Conservation (phyloP, 2,888 invertebrate genomes). For the Standfussiana lucernea region DNA sequence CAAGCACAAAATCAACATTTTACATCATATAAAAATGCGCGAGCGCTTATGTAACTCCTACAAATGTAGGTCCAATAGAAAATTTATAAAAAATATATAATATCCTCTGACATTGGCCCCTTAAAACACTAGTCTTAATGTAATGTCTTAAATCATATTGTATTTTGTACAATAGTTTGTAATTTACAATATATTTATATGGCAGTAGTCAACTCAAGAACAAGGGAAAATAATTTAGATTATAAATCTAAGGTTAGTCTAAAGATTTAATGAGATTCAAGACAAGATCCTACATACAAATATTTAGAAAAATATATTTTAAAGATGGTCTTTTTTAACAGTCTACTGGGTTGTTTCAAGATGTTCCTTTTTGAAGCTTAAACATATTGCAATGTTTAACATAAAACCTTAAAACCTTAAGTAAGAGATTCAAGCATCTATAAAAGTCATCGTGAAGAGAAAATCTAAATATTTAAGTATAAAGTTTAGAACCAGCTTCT, state of each 20-base stretch:
- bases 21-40: not conserved
- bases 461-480: not conserved
- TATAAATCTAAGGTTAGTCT: conserved; percentile 52
- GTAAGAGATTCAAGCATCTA: too few species aligned
- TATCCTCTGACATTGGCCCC: conserved; percentile 40
- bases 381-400: not conserved
- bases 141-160: conserved; percentile 63
- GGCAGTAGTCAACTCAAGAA: conserved; percentile 70
- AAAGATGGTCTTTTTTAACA: conserved; percentile 23
- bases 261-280: conserved; percentile 72
- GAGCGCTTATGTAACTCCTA: conserved; percentile 18
- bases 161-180: conserved; percentile 77
- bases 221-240: conserved; percentile 60
- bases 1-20: not conserved
- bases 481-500: not conserved
- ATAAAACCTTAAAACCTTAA: not conserved
- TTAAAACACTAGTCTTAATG: conserved; percentile 36
- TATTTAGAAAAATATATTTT: conserved; percentile 8
- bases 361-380: conserved; percentile 18
- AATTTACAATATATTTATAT: conserved; percentile 73
- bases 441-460: not conserved
- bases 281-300: conserved; percentile 34
- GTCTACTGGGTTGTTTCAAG: conserved; percentile 13
- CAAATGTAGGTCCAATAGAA: not conserved
- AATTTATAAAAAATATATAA: conserved; percentile 19